Evolutionary conservation across 2,888 invertebrate genomes (phyloP).

Genomic region (Drosophila paranaensis): DNA sequence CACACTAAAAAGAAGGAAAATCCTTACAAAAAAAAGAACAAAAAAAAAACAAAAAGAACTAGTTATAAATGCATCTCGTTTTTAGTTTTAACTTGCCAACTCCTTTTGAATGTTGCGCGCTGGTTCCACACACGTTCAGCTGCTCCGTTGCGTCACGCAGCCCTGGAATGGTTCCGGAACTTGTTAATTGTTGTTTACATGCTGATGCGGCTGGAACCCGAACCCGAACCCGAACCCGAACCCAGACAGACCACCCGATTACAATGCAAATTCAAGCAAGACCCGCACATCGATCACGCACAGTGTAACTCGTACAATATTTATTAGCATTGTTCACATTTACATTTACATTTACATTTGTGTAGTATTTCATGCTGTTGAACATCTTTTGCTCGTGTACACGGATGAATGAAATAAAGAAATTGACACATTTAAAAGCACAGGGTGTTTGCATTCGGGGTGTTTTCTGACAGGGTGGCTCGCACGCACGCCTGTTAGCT

Average conservation of each 20-base stretch:
- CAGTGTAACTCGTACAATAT: conserved; percentile 66
- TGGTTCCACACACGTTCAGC: conserved; percentile 35
- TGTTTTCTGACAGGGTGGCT: conserved; percentile 28
- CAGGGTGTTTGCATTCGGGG: neutral
- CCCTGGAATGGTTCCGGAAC: conserved; percentile 68
- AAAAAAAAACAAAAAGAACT: conserved; percentile 22
- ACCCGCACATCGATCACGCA: conserved; percentile 35
- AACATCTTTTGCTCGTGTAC: conserved; percentile 61
- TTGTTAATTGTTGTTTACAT: conserved; percentile 73
- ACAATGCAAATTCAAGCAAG: conserved; percentile 8
- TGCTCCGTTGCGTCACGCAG: conserved; percentile 39
- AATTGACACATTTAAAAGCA: conserved; percentile 67
- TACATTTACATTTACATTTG: conserved; percentile 41
- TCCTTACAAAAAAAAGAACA: neutral
- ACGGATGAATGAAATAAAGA: conserved; percentile 75
- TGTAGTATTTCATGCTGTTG: conserved; percentile 70
- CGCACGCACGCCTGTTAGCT: conserved; percentile 17
- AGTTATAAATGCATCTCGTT: conserved; percentile 70
- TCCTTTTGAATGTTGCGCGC: conserved; percentile 53
- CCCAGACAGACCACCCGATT: conserved; percentile 40
- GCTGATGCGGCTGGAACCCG: conserved; percentile 61
- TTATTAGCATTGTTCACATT: conserved; percentile 73
- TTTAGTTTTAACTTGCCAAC: conserved; percentile 82
- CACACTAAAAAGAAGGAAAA: conserved; percentile 24
- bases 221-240: conserved; percentile 38